These are phyloP conservation scores for Nanorana parkeri DNA, from an alignment of 2,113 vertebrate species.

Conservation along the genomic window DNA sequence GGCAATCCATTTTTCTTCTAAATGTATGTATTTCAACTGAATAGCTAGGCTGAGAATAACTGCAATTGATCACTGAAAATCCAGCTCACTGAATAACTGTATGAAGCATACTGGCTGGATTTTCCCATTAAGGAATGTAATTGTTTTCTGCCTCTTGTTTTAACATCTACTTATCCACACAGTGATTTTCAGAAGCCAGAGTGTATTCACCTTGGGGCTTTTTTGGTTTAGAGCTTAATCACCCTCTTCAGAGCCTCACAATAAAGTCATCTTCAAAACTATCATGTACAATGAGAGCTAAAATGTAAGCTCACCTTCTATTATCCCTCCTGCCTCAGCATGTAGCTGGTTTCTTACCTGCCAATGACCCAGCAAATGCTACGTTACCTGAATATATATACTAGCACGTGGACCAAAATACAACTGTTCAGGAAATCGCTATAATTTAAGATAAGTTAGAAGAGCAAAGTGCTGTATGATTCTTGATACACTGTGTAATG, in stretches of 20 bases:
- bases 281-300: slow-evolving; percentile 60
- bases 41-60: neutral
- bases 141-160: slow-evolving; percentile 45
- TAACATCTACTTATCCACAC: slow-evolving; percentile 46
- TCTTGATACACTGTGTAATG: slow-evolving; percentile 73
- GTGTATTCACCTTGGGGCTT: slow-evolving; percentile 48
- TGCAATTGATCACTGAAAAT: slow-evolving; percentile 47
- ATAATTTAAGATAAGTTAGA: slow-evolving; percentile 75
- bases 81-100: slow-evolving; percentile 32
- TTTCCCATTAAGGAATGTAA: slow-evolving; percentile 45
- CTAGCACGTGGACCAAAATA: no score
- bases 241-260: slow-evolving; percentile 60
- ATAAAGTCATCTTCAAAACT: slow-evolving; percentile 56
- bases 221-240: slow-evolving; percentile 57
- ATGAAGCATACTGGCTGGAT: slow-evolving; percentile 40
- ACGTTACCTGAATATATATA: slow-evolving; percentile 29
- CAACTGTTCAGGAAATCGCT: slow-evolving; percentile 75
- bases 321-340: no score
- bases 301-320: slow-evolving; percentile 66
- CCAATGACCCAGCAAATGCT: slow-evolving; percentile 68
- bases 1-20: slow-evolving; percentile 44
- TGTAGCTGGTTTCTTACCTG: slow-evolving; percentile 62
- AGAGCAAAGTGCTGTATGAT: slow-evolving; percentile 75
- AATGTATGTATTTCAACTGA: slow-evolving; percentile 35
- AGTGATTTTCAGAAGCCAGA: slow-evolving; percentile 58